These are phyloP conservation scores for Perodicticus potto DNA, from an alignment of 2,797 vertebrate genomes.

Conservation along the genomic window DNA sequence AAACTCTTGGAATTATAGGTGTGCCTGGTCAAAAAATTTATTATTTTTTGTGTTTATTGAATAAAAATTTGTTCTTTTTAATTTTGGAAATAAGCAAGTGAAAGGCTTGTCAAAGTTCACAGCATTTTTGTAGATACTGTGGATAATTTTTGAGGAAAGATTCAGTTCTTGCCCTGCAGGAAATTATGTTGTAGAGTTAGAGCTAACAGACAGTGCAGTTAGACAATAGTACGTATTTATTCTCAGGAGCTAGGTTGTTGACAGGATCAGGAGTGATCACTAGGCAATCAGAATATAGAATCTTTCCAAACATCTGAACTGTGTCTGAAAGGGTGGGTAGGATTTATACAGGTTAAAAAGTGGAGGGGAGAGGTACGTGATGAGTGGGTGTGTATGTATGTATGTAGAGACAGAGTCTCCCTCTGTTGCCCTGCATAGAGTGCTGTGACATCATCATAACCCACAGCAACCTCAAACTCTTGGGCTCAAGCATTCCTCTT, in stretches of 20 bases:
- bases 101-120: not conserved
- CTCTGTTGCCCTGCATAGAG: too few species aligned
- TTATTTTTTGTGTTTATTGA: not conserved
- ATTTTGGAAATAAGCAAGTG: not conserved
- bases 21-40: not conserved
- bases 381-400: not conserved
- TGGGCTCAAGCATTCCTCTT: too few species aligned
- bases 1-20: not conserved
- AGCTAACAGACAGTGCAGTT: not conserved
- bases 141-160: not conserved
- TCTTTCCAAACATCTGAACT: not conserved
- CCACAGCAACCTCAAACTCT: too few species aligned
- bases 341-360: not conserved
- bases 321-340: not conserved
- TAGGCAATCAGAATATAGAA: not conserved
- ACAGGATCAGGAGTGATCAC: not conserved
- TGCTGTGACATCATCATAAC: too few species aligned
- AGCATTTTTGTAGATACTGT: not conserved
- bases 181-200: not conserved
- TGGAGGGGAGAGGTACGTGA: not conserved
- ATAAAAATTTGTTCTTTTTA: not conserved
- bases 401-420: too few species aligned
- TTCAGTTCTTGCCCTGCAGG: not conserved
- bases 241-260: not conserved
- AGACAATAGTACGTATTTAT: not conserved